Evolutionary conservation across 2,797 vertebrate species (phyloP).

Genomic region (Gallinago stenura): DNA sequence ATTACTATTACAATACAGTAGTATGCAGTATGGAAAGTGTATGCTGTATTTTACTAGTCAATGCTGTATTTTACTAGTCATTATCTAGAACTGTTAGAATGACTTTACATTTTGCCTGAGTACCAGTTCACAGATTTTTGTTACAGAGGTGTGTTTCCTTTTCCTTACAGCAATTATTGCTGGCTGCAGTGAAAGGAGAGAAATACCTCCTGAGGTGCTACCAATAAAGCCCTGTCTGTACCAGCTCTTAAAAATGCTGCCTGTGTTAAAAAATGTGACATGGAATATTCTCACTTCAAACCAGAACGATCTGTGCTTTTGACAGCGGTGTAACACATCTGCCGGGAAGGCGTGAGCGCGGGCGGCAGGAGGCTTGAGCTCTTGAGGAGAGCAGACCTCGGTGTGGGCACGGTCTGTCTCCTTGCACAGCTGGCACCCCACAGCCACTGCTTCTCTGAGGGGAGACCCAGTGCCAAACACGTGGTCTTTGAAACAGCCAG

Average conservation of each 20-base stretch:
- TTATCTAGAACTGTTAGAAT: background rate
- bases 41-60: background rate
- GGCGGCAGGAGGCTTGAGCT: background rate
- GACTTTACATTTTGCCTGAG: background rate
- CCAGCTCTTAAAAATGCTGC: background rate
- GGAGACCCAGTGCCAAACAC: background rate
- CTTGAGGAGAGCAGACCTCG: background rate
- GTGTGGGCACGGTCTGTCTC: background rate
- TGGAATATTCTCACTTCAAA: background rate
- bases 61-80: background rate
- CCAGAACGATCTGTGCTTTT: background rate
- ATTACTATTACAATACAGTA: background rate
- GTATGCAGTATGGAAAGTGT: background rate
- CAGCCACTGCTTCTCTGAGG: background rate
- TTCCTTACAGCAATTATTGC: background rate
- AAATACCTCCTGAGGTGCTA: background rate
- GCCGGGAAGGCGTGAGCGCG: background rate
- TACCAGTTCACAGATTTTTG: background rate
- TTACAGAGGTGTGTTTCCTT: background rate
- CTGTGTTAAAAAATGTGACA: background rate
- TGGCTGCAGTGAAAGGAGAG: background rate
- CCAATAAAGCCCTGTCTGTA: background rate
- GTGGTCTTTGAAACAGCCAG: background rate
- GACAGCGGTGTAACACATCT: background rate
- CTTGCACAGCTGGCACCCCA: background rate